Percentiles rank a stretch among this genome's conserved stretches.
Conservation (phyloP, 2,888 invertebrate genomes). For the Cheilosia variabilis region DNA sequence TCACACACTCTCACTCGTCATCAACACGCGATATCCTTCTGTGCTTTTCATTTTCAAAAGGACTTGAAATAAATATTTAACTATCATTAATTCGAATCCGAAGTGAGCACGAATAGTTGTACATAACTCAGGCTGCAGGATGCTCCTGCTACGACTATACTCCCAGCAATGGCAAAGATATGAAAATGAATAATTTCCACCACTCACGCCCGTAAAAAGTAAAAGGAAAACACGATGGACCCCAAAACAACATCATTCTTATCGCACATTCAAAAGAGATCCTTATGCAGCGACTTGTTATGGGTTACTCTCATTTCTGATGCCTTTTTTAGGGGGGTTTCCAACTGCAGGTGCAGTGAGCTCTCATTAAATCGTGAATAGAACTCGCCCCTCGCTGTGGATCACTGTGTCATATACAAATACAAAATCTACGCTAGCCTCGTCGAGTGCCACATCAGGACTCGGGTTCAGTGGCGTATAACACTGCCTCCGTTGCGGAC, state of each 20-base stretch:
- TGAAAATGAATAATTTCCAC: constrained; percentile 65
- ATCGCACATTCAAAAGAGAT: constrained; percentile 13
- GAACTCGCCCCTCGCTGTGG: constrained; percentile 38
- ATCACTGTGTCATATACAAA: constrained; percentile 49
- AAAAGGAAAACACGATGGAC: neutral
- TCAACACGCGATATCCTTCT: constrained; percentile 47
- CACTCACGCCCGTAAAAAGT: constrained; percentile 26
- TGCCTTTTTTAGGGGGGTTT: constrained; percentile 4
- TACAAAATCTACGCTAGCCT: constrained; percentile 26
- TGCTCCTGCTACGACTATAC: constrained; percentile 10
- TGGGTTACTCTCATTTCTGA: constrained; percentile 9
- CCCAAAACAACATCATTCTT: constrained; percentile 26
- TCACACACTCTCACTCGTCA: constrained; percentile 22
- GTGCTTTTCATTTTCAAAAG: constrained; percentile 61
- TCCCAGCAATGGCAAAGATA: constrained; percentile 29
- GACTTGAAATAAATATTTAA: constrained; percentile 73
- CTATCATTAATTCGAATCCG: constrained; percentile 59
- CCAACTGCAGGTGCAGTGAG: constrained; percentile 1
- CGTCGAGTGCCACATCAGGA: constrained; percentile 12
- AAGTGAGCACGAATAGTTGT: constrained; percentile 12
- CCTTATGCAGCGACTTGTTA: constrained; percentile 6
- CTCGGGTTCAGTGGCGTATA: constrained; percentile 26
- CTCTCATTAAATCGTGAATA: constrained; percentile 48
- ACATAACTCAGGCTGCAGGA: constrained; percentile 11
- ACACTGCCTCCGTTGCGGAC: neutral